Percentiles rank a stretch among this genome's conserved stretches.
These are phyloP conservation scores for Hyposoter dolosus DNA, from an alignment of 2,888 invertebrate species.

Conservation along the genomic window DNA sequence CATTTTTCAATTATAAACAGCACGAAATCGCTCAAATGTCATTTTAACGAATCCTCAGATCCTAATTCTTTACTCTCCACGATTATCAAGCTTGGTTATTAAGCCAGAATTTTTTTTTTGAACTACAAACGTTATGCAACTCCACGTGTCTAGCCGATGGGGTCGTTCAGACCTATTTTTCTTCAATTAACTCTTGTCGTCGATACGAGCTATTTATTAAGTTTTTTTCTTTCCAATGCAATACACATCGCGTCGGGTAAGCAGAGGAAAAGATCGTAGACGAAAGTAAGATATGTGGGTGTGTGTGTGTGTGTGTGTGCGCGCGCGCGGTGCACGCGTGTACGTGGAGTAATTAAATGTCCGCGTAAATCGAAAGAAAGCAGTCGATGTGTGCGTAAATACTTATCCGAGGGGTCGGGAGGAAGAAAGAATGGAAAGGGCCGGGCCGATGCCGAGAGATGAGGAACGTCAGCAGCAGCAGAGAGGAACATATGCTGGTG, in stretches of 20 bases:
- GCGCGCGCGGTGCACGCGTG: constrained; percentile 56
- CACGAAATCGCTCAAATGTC: not conserved
- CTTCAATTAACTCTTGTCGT: not conserved
- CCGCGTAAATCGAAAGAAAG: constrained; percentile 64
- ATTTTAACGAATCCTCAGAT: not conserved
- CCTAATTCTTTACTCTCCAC: not conserved
- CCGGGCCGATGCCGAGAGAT: constrained; percentile 68
- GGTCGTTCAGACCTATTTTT: not conserved
- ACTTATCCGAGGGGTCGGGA: constrained; percentile 24
- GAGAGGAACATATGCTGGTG: constrained; percentile 54
- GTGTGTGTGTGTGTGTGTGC: not conserved
- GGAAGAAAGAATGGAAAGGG: constrained; percentile 66
- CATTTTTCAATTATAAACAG: not conserved
- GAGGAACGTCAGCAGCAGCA: constrained; percentile 41
- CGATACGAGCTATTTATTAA: constrained; percentile 16
- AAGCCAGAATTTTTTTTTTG: not conserved
- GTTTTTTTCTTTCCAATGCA: not conserved
- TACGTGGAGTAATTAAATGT: constrained; percentile 81
- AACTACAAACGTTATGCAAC: not conserved
- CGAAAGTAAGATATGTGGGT: constrained; percentile 31
- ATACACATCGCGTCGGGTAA: not conserved
- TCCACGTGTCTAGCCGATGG: not conserved
- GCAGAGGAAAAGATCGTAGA: constrained; percentile 14
- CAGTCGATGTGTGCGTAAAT: constrained; percentile 49
- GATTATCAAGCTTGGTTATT: not conserved